Base-by-base conservation (phyloP, 35 echinoderm and acorn worm species). In the Diadema setosum region DNA sequence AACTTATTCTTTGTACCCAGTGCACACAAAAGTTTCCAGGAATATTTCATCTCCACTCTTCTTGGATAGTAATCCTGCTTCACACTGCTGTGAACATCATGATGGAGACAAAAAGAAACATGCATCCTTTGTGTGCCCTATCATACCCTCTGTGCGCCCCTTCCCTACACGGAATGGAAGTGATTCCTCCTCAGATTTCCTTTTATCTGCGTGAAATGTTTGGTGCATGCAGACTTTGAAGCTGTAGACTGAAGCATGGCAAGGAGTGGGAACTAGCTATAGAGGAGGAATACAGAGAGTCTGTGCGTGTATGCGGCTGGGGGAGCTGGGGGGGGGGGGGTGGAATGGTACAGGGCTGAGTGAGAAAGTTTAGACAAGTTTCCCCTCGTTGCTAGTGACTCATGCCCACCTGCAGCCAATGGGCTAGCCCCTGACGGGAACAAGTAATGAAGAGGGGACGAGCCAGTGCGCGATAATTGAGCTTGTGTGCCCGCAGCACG, bases 381-480 rank as follows among this genome's bases (percentile, higher is more conserved):
- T 30, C 35, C 44, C 48, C 48, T n/a, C 48, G 73, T n/a, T 42
- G 35, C 24, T n/a, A 25, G 18, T 78, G 73, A 78, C 15, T 78
- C 73, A 78, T 78, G 34, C 37, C 14, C 73, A 78, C 73, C 73
- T 78, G 73, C 73, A 78, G 23, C 73, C 40, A 78, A 78, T 78
- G 73, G 73, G 73, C 73, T 21, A 15, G 40, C 73, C 73, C 37
- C 73, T 67, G 25, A 78, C 73, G 73, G 73, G 33, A 78, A 78
- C 40, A 24, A n/a, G 44, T 78, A 78, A 78, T 78, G 9, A 78
- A 41, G 35, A 44, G 73, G 73, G 73, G 40, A 41, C 40, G 20
- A 78, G 11, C 35, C 40, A 41, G 27, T 78, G n/a, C 40, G 73
- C 37, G 37, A 78, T 39, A 44, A 39, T 78, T 76, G 70, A 39